Evolutionary conservation across 2,113 vertebrate species (phyloP).

Genomic region (Mus musculus): GRCm39 chr11:16503001-16503500

Average conservation of each 20-base stretch:
- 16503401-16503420: not conserved
- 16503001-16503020: too few species aligned
- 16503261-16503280: not conserved
- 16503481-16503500: not conserved
- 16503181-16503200: not conserved
- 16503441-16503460: not conserved
- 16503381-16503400: not conserved
- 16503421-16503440: not conserved
- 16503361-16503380: not conserved
- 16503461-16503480: not conserved
- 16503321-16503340: not conserved
- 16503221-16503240: not conserved
- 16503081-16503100: not conserved
- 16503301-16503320: not conserved
- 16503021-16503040: too few species aligned
- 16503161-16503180: not conserved
- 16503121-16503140: not conserved
- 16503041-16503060: too few species aligned
- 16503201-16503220: too few species aligned
- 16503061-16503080: not conserved
- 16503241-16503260: not conserved
- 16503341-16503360: not conserved
- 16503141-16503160: not conserved
- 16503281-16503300: not conserved
- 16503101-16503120: not conserved